Evolutionary conservation across 1,140 invertebrate genomes (phyloP).

Genomic region (Drosophila obscura): DNA sequence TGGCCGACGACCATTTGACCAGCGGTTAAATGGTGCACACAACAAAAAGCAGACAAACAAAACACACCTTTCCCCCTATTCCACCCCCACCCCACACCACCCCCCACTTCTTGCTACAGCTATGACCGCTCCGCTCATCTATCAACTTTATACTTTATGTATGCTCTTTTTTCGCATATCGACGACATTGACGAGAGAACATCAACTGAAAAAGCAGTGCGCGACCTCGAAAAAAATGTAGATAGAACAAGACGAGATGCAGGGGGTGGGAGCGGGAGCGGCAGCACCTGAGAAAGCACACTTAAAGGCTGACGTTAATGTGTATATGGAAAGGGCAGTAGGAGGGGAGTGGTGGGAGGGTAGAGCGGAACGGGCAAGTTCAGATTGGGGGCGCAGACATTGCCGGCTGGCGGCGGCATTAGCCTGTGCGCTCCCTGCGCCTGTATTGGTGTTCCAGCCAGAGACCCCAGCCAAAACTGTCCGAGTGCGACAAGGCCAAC

Average conservation of each 20-base stretch:
- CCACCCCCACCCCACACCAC: neutral
- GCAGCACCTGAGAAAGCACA: slow-evolving; percentile 76
- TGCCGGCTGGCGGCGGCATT: slow-evolving; percentile 63
- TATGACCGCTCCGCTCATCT: slow-evolving; percentile 18
- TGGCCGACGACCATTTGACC: slow-evolving; percentile 2
- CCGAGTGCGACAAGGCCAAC: slow-evolving; percentile 83
- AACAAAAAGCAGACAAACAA: slow-evolving; percentile 35
- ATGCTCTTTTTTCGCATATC: slow-evolving; percentile 56
- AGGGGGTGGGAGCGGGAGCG: slow-evolving; percentile 24
- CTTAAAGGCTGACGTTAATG: slow-evolving; percentile 74
- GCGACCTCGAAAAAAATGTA: slow-evolving; percentile 76
- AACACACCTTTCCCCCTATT: slow-evolving; percentile 12
- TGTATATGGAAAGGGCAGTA: slow-evolving; percentile 26
- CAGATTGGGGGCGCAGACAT: slow-evolving; percentile 62
- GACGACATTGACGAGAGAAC: slow-evolving; percentile 69
- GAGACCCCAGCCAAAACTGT: slow-evolving; percentile 41
- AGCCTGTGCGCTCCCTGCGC: slow-evolving; percentile 17
- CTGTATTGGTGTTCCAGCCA: slow-evolving; percentile 70
- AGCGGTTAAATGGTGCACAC: slow-evolving; percentile 28
- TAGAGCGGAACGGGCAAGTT: slow-evolving; percentile 32
- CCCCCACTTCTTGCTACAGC: neutral
- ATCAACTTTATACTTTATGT: slow-evolving; percentile 35
- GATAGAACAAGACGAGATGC: slow-evolving; percentile 50
- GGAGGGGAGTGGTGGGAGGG: neutral
- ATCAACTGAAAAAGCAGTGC: slow-evolving; percentile 59